phyloP scores from a whole-genome alignment of 2,888 invertebrate genomes.

The Acutogordius australiensis region DNA sequence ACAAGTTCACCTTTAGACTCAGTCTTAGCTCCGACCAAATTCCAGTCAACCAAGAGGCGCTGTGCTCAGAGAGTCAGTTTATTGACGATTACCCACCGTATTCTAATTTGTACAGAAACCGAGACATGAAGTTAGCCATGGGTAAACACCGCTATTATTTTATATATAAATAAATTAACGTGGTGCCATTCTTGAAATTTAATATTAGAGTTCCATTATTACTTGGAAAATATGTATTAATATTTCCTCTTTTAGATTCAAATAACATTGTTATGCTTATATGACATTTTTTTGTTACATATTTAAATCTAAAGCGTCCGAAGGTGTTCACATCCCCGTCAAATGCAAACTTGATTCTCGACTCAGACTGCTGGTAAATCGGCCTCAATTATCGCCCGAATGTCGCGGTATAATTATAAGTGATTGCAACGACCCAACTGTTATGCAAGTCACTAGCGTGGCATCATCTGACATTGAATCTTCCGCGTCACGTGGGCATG shows the following conservation, averaged over 20 bases:
- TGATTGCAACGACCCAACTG: neutral
- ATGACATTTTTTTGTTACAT: neutral
- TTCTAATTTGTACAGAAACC: neutral
- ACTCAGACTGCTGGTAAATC: neutral
- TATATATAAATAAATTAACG: neutral
- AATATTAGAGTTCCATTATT: too few species aligned
- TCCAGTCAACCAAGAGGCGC: neutral
- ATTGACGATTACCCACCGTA: slow-evolving; percentile 1
- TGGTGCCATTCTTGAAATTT: too few species aligned
- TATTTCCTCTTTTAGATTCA: neutral
- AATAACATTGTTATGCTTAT: neutral
- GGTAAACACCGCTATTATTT: neutral
- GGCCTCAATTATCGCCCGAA: neutral
- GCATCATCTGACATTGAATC: too few species aligned
- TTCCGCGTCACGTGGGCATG: too few species aligned
- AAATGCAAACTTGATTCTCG: neutral
- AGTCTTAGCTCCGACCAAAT: neutral
- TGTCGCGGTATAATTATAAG: neutral
- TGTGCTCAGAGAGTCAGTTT: neutral
- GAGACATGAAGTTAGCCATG: slow-evolving; percentile 6
- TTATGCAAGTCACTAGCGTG: neutral
- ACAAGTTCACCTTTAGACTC: neutral
- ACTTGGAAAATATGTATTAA: neutral
- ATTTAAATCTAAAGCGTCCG: neutral
- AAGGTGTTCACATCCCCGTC: neutral